Evolutionary conservation across 2,888 invertebrate genomes (phyloP).

Genomic region (Sarcophaga rosellei): DNA sequence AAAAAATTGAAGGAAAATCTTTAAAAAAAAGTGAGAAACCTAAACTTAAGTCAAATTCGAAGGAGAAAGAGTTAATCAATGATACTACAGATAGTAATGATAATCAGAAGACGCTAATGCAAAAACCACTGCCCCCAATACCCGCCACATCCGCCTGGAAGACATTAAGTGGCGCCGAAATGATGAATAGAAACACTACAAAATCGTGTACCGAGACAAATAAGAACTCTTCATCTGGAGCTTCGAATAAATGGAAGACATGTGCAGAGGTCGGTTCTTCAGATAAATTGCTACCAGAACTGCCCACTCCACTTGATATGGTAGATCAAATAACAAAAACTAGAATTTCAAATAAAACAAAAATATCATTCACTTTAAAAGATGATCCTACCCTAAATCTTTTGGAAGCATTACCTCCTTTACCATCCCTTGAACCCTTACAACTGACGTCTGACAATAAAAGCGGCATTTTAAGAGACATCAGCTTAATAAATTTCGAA

Average conservation of each 20-base stretch:
- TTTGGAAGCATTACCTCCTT: slow-evolving; percentile 74
- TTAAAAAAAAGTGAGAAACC: not conserved
- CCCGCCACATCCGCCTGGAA: slow-evolving; percentile 69
- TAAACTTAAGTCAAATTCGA: slow-evolving; percentile 6
- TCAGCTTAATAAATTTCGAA: slow-evolving; percentile 80
- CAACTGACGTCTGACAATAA: slow-evolving; percentile 64
- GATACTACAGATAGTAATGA: not conserved
- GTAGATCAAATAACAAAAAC: slow-evolving; percentile 12
- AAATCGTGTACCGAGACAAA: slow-evolving; percentile 38
- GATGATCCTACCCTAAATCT: slow-evolving; percentile 72
- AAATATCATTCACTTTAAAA: slow-evolving; percentile 68
- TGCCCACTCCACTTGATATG: slow-evolving; percentile 56
- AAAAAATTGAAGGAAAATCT: not conserved
- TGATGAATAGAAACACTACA: slow-evolving; percentile 66
- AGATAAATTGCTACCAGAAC: slow-evolving; percentile 62
- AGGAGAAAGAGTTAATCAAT: not conserved
- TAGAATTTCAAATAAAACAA: slow-evolving; percentile 27
- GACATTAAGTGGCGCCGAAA: slow-evolving; percentile 69
- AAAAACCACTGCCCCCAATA: slow-evolving; percentile 18
- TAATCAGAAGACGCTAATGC: not conserved
- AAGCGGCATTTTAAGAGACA: slow-evolving; percentile 65
- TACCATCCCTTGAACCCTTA: slow-evolving; percentile 75
- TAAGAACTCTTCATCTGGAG: slow-evolving; percentile 28
- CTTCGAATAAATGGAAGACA: slow-evolving; percentile 26
- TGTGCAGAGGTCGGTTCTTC: not conserved